Evolutionary conservation across 2,113 vertebrate species (phyloP), one percentile per base, ranked within the genome.

Genomic region (Caranx melampygus): DNA sequence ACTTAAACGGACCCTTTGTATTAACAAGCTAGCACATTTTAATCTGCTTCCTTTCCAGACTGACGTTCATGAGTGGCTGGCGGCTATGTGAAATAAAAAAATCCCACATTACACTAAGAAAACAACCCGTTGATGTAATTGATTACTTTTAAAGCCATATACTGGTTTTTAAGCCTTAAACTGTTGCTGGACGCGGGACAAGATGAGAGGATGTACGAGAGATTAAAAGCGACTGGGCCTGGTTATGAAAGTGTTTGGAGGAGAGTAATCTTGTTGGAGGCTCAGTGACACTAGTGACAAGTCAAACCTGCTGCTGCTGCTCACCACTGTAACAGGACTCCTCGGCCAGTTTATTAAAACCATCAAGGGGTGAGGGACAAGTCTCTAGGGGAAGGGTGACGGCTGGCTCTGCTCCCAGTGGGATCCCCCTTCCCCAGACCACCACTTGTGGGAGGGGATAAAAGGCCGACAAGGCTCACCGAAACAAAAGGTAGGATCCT

Each of bases 401-500:
- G 75, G 67, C 35, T 81, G 82, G 54, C 75, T 64, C 8, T 20
- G 11, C 6, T 75, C 47, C 34, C 18, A 45, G 45, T 42, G 49
- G 69, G 55, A 69, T 55, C 26, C 54, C 35, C 64, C 12, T 5
- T 12, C 70, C 8, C 3, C 6, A 6, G 55, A 76, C 15, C 21
- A 63, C 40, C 78, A 75, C 31, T 34, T 7, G 47, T 55, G 15
- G 21, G 42, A 21, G 45, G 57, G 44, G 18, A 69, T 54, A 76
- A 65, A 35, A 21, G 59, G 26, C 18, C 0, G 10, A 73, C 45
- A 15, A 18, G 60, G 18, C 20, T 65, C 40, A 35, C 4, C 0
- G 12, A 68, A 64, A 86, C 65, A 86, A 86, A 84, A 79, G 15
- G 70, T 66, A 64, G 34, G 59, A 0, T 55, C 72, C 70, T 66